Conservation (phyloP, 2,888 invertebrate species). For the Fragum whitleyi region DNA sequence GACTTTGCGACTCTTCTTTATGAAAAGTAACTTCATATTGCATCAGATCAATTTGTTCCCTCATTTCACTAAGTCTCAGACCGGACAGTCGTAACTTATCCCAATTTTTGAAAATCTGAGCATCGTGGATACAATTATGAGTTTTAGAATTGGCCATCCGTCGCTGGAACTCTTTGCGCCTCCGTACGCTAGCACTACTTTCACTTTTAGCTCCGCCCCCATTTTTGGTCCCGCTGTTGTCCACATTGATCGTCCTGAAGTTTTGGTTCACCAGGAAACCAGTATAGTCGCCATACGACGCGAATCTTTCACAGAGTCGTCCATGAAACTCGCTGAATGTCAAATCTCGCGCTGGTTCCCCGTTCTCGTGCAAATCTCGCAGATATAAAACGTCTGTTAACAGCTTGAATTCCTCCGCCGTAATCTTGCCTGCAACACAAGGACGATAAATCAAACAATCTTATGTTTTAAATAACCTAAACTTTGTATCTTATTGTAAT, state of each 20-base stretch:
- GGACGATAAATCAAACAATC: no score
- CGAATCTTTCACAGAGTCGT: constrained; percentile 62
- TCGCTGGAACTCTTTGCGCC: constrained; percentile 59
- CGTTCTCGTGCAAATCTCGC: constrained; percentile 34
- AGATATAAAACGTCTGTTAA: constrained; percentile 60
- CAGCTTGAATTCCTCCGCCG: constrained; percentile 52
- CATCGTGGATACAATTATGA: constrained; percentile 60
- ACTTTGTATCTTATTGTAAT: no score
- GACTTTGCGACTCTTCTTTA: constrained; percentile 60
- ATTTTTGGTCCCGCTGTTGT: constrained; percentile 33
- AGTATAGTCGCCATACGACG: constrained; percentile 63
- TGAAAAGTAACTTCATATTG: constrained; percentile 62
- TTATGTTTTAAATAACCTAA: no score
- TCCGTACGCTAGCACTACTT: constrained; percentile 27
- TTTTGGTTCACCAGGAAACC: constrained; percentile 64
- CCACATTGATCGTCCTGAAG: constrained; percentile 55
- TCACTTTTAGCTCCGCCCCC: constrained; percentile 27
- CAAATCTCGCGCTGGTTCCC: constrained; percentile 30
- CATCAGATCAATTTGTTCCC: constrained; percentile 62
- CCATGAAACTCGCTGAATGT: constrained; percentile 60
- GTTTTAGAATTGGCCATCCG: constrained; percentile 48
- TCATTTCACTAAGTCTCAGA: constrained; percentile 62
- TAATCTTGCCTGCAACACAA: constrained; percentile 40
- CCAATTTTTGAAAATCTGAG: constrained; percentile 64
- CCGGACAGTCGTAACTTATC: constrained; percentile 63